Percentiles rank a stretch among this genome's conserved stretches.
phyloP scores from a whole-genome alignment of 2,888 invertebrate genomes.

The Adela reaumurella region DNA sequence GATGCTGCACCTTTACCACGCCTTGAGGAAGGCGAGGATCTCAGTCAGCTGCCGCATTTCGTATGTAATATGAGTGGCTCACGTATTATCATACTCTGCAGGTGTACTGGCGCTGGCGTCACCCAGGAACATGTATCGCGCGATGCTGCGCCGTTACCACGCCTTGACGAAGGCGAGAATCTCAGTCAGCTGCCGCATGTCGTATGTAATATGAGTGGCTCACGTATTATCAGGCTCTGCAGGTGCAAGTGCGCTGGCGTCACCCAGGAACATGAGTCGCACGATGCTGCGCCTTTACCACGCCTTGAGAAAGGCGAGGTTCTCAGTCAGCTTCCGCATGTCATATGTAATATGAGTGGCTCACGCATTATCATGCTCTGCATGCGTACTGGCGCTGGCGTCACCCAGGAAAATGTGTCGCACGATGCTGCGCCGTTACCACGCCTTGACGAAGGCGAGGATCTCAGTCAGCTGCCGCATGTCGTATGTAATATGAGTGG shows the following conservation, averaged over 20 bases:
- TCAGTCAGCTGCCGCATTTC: conserved; percentile 97
- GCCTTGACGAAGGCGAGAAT: conserved; percentile 97
- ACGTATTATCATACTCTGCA: conserved; percentile 13
- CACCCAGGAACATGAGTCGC: conserved; percentile 87
- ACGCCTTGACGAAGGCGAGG: conserved; percentile 96
- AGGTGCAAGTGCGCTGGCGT: conserved; percentile 63
- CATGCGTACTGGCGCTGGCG: conserved; percentile 58
- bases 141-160: conserved; percentile 95
- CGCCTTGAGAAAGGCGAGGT: conserved; percentile 95
- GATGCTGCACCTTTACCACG: conserved; percentile 95
- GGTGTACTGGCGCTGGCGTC: conserved; percentile 68
- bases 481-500: no score
- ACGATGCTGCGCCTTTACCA: conserved; percentile 97
- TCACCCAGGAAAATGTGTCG: conserved; percentile 91
- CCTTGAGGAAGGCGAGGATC: conserved; percentile 96
- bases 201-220: conserved; percentile 43
- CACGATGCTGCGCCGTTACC: conserved; percentile 95
- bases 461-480: conserved; percentile 97
- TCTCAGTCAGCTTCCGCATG: conserved; percentile 95
- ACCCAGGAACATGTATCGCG: conserved; percentile 87
- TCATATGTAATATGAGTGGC: conserved; percentile 55
- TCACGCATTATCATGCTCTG: conserved; percentile 12
- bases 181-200: conserved; percentile 95
- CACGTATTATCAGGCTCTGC: conserved; percentile 13
- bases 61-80: conserved; percentile 27